Percentiles rank a stretch among this genome's conserved stretches.
Conservation (phyloP, 2,797 vertebrate species). For the Pampus argenteus region DNA sequence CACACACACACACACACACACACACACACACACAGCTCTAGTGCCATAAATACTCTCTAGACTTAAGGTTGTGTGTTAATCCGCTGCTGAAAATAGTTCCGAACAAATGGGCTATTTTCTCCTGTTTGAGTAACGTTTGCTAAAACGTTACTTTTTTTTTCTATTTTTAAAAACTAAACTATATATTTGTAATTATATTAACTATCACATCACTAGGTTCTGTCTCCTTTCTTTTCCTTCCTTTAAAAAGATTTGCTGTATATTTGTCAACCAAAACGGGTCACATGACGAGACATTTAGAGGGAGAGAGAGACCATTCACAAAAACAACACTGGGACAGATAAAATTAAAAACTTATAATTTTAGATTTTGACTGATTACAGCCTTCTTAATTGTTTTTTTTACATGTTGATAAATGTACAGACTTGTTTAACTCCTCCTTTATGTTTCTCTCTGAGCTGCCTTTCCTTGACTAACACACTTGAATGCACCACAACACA, state of each 20-base stretch:
- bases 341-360: background rate
- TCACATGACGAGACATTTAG: slow-evolving; percentile 8
- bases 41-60: background rate
- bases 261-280: background rate
- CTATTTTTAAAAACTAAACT: no score
- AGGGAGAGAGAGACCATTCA: background rate
- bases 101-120: background rate
- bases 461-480: slow-evolving; percentile 7
- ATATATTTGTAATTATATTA: no score
- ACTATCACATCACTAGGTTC: no score
- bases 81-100: background rate
- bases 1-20: no score
- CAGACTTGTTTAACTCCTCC: background rate
- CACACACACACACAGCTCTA: background rate
- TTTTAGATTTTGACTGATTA: background rate
- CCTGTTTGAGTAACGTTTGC: background rate
- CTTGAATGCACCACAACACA: slow-evolving; percentile 37
- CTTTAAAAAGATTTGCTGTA: no score
- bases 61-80: background rate
- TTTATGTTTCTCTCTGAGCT: background rate
- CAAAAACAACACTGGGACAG: background rate
- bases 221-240: no score
- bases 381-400: background rate
- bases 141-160: no score
- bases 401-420: background rate